Base-by-base conservation (phyloP, 2,113 vertebrate genomes). In the Brachyhypopomus gauderio region DNA sequence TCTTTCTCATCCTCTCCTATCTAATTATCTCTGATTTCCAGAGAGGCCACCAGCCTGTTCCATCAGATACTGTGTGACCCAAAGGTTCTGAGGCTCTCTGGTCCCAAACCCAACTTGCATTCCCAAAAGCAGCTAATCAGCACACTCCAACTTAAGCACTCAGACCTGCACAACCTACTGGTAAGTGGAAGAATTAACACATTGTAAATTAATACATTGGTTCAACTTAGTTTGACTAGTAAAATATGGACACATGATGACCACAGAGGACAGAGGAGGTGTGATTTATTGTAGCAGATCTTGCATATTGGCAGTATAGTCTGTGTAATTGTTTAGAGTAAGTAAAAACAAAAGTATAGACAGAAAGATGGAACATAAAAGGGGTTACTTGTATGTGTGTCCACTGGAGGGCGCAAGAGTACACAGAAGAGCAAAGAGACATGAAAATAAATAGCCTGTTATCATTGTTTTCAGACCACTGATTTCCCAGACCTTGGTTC, bases 31-130 rank as follows among this genome's bases (percentile, higher is more conserved):
- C 34, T 72, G 12, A 27, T 8, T 6, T 25, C n/a, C 30, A 86
- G 82, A 16, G 59, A 78, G 41, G 79, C 75, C 59, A 16, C 64
- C 27, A 64, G 67, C 48, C 62, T 84, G 66, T 84, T 79, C 66
- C 70, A 67, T 59, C 36, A 17, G 25, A 12, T 86, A 60, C 59
- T 84, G 64, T 75, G 62, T 78, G 77, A 77, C 3, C 58, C 55
- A 4, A 5, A 60, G 12, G 0, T 30, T 56, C 55, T n/a, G 19
- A 77, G 69, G 7, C 23, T 73, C 16, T 80, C n/a, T 0, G n/a
- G 64, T 45, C 55, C 75, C 30, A 86, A 66, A 73, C 85, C 56
- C 58, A 81, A 59, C 66, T 41, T 71, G 23, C 25, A 84, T 63
- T 81, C 82, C 34, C 20, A 48, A 4, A 62, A 80, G 67, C 56